Evolutionary conservation across 1,140 invertebrate genomes (phyloP).

Genomic region (Ptiloglossa arizonensis): DNA sequence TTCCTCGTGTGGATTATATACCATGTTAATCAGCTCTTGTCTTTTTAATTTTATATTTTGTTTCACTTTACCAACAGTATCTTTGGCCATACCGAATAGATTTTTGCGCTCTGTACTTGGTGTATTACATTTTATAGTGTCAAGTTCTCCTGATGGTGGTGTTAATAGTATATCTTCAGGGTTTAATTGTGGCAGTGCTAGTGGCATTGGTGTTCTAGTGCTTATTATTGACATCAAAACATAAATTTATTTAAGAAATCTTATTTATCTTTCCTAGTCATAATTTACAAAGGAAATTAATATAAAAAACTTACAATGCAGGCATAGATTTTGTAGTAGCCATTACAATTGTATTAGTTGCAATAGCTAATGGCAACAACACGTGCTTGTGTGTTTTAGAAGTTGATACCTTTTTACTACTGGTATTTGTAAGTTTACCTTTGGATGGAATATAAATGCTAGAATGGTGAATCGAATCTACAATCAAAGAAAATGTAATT

Average conservation of each 20-base stretch:
- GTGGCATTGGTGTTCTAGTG: conserved; percentile 63
- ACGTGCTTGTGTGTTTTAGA: conserved; percentile 81
- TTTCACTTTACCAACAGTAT: conserved; percentile 83
- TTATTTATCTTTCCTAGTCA: neutral
- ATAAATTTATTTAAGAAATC: conserved; percentile 23
- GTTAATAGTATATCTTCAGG: conserved; percentile 83
- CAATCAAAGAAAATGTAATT: conserved; percentile 15
- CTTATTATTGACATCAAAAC: conserved; percentile 65
- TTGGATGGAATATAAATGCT: conserved; percentile 78
- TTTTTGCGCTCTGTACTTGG: conserved; percentile 87
- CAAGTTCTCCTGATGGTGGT: conserved; percentile 74
- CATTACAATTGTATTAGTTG: conserved; percentile 80
- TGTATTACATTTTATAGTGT: conserved; percentile 85
- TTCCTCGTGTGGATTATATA: conserved; percentile 84
- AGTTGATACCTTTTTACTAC: conserved; percentile 83
- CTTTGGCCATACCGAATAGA: conserved; percentile 82
- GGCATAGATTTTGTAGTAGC: conserved; percentile 78
- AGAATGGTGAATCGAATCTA: conserved; percentile 75
- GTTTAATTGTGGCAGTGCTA: conserved; percentile 80
- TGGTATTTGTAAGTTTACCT: conserved; percentile 76
- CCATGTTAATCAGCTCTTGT: conserved; percentile 86
- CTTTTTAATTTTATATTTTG: conserved; percentile 83
- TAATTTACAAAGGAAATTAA: conserved; percentile 10
- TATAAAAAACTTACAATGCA: conserved; percentile 69
- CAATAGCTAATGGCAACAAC: conserved; percentile 77